Base-by-base conservation (phyloP, 2,113 vertebrate species). In the Anarrhichthys ocellatus region DNA sequence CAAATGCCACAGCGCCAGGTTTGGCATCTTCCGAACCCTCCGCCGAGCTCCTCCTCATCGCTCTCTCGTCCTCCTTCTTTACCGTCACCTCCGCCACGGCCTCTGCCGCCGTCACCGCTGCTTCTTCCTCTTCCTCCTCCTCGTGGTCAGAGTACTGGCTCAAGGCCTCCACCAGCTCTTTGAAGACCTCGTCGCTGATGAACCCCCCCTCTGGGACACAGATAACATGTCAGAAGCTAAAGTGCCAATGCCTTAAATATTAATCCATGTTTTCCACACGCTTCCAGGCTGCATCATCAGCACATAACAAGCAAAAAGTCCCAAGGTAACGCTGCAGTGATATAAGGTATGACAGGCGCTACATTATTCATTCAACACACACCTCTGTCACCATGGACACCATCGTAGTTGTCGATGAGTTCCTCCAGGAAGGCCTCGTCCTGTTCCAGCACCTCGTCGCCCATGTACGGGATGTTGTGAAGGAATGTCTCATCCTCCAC, bases 381-480 rank as follows among this genome's bases (percentile, higher is more conserved):
- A 99, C 98, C 98, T 98, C 97, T 96, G 91, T 99, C 98, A 4
- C 98, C 98, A 0, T 99, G 98, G 68, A 99, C 98, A 40, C 98
- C 98, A 0, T 99, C 98, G 2, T 99, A 99, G 94, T 99, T 99
- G 91, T 98, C 99, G 62, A 99, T 99, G 71, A 99, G 96, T 61
- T 99, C 98, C 88, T 99, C 98, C 75, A 99, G 96, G 87, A 99
- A 99, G 36, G 97, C 98, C 89, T 99, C 98, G 36, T 99, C 98
- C 88, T 99, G 98, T 73, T 99, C 98, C 84, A 99, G 96, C 54
- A 98, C 98, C 87, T 97, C 97, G 0, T 99, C 98, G 0, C 98
- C 98, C 98, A 99, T 99, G 90, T 99, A 99, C 1, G 98, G 98
- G 87, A 99, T 99, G 93, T 99, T 99, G 92, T 98, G 99, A 78